Evolutionary conservation across 1,140 invertebrate genomes (phyloP).

Genomic region (Drosophila rufa): DNA sequence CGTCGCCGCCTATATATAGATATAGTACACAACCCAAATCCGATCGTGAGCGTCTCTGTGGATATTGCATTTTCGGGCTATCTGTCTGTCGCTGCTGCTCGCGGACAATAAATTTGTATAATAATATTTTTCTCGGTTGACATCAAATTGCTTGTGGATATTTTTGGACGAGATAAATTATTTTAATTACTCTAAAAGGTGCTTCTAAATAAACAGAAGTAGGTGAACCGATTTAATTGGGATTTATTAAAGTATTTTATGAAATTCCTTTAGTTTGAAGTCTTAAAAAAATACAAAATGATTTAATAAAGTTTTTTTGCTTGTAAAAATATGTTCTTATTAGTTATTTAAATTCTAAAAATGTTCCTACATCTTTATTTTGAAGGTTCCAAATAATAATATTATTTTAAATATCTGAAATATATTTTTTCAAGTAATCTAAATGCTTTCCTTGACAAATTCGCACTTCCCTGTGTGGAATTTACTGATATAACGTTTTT

Average conservation of each 20-base stretch:
- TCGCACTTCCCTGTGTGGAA: not conserved
- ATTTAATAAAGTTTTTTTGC: too few relatives aligned
- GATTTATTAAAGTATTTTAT: too few relatives aligned
- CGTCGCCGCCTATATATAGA: constrained; percentile 41
- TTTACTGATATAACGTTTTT: constrained; percentile 8
- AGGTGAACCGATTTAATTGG: not conserved
- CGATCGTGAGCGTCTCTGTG: constrained; percentile 36
- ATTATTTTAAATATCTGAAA: too few relatives aligned
- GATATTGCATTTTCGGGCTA: constrained; percentile 44
- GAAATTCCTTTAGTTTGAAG: too few relatives aligned
- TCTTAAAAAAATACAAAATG: not conserved
- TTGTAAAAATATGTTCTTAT: too few relatives aligned
- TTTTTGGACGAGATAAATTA: constrained; percentile 30
- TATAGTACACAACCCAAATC: constrained; percentile 43
- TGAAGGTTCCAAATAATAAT: too few relatives aligned
- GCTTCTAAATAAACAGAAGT: constrained; percentile 3
- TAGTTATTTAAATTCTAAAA: too few relatives aligned
- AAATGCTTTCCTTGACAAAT: not conserved
- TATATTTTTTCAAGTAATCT: not conserved
- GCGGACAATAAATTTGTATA: constrained; percentile 39
- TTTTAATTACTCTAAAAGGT: constrained; percentile 3
- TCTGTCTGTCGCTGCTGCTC: constrained; percentile 4
- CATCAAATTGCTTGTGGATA: constrained; percentile 33
- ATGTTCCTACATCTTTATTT: too few relatives aligned
- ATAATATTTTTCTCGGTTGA: constrained; percentile 40